Evolutionary conservation across 2,113 vertebrate species (phyloP).

Genomic region (Neotragus moschatus): DNA sequence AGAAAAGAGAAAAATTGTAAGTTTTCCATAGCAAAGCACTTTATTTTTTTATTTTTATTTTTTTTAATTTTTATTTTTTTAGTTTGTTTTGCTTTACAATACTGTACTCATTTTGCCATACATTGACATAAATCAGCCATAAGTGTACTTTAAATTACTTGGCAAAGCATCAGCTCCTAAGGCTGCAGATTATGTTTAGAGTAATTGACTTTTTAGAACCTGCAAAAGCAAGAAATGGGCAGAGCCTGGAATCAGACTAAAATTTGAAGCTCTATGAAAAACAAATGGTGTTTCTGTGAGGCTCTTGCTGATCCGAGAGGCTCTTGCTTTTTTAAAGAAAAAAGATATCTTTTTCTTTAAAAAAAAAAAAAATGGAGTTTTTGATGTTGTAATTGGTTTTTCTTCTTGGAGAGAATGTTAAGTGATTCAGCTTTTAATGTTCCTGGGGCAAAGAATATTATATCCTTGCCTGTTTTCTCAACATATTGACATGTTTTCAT

Average conservation of each 20-base stretch:
- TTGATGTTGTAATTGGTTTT: slow-evolving; percentile 49
- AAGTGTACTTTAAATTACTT: slow-evolving; percentile 36
- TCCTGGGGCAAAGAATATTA: not conserved
- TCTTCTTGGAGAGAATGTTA: not conserved
- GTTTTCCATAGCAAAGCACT: too few relatives aligned
- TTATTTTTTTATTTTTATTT: too few relatives aligned
- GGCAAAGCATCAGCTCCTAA: not conserved
- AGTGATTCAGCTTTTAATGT: not conserved
- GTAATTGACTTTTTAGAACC: slow-evolving; percentile 39
- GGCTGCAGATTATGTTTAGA: not conserved
- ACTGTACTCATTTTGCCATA: too few relatives aligned
- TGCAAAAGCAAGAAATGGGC: not conserved
- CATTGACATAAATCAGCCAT: too few relatives aligned
- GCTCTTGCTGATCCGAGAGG: not conserved
- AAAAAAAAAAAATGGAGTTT: not conserved
- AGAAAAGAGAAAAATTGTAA: too few relatives aligned
- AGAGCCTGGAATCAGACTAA: slow-evolving; percentile 18
- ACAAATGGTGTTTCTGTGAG: not conserved
- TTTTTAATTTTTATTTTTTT: too few relatives aligned
- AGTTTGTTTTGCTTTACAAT: too few relatives aligned
- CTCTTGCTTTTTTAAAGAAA: not conserved
- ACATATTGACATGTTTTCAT: not conserved
- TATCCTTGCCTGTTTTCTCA: not conserved
- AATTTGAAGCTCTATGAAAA: not conserved
- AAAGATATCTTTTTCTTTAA: not conserved